These are phyloP conservation scores for Cyanistes caeruleus DNA, from an alignment of 2,113 vertebrate genomes.

Conservation along the genomic window DNA sequence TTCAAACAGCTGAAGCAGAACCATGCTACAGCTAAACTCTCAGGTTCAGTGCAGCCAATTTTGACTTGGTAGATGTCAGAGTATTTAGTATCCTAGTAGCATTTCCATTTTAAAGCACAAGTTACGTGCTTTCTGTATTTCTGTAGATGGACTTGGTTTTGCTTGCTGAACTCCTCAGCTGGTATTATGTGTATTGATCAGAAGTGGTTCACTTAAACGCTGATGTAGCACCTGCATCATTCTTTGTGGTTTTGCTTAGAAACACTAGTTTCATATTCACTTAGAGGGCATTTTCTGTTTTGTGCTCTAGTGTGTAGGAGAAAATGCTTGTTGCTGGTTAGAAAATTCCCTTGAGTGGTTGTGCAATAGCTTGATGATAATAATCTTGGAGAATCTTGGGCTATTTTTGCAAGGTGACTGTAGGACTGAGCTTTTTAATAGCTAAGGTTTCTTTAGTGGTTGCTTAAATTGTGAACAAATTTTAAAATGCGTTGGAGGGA, in stretches of 20 bases:
- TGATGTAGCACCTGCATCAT: background rate
- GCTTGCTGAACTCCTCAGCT: background rate
- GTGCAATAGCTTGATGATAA: background rate
- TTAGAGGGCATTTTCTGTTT: background rate
- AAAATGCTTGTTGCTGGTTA: background rate
- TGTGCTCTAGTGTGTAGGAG: background rate
- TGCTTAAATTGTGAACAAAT: background rate
- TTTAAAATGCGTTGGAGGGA: background rate
- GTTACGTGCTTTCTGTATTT: background rate
- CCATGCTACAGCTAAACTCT: background rate
- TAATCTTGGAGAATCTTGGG: background rate
- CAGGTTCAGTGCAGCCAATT: background rate
- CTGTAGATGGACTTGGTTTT: background rate
- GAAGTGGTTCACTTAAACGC: background rate
- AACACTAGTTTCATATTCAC: background rate
- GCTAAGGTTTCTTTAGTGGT: background rate
- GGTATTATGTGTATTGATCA: fast-evolving
- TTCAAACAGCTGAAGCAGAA: background rate
- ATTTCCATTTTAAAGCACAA: background rate
- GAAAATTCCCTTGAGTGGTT: background rate
- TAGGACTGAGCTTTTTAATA: background rate
- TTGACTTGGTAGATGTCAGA: background rate
- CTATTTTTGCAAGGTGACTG: background rate
- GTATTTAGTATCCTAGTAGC: background rate
- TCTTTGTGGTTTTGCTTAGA: background rate